A percentile compares a stretch with the other conserved stretches of the same genome.
phyloP scores from a whole-genome alignment of 2,888 invertebrate genomes.

The Parascotia fuliginaria region DNA sequence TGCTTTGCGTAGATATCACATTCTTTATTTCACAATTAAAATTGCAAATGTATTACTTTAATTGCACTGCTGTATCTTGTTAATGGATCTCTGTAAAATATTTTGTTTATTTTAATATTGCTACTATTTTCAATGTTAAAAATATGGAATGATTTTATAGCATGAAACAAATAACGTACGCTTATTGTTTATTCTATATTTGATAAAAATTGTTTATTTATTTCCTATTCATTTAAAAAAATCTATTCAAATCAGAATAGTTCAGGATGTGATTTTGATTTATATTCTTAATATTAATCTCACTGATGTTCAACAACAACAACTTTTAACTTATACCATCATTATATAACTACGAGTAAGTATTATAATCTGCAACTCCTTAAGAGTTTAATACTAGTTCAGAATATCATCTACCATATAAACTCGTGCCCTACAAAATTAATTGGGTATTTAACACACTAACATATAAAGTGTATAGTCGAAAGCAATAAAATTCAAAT shows the following conservation, averaged over 20 bases:
- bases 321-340: too few species aligned
- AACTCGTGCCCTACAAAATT: not conserved
- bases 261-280: too few species aligned
- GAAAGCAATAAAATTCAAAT: slow-evolving; percentile 32
- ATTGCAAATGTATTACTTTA: slow-evolving; percentile 68
- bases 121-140: not conserved
- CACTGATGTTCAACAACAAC: too few species aligned
- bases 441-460: not conserved
- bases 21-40: slow-evolving; percentile 78
- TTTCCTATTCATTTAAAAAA: too few species aligned
- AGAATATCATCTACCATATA: too few species aligned
- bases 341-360: too few species aligned
- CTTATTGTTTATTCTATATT: too few species aligned
- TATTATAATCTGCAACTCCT: too few species aligned
- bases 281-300: too few species aligned
- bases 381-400: not conserved
- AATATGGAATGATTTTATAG: not conserved
- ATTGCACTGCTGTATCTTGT: slow-evolving; percentile 37
- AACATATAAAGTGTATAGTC: slow-evolving; percentile 7
- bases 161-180: too few species aligned
- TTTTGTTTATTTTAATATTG: not conserved
- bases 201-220: too few species aligned
- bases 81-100: slow-evolving; percentile 1
- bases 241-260: too few species aligned
- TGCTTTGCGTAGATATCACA: slow-evolving; percentile 75